Conservation (phyloP, 2,113 vertebrate genomes). For the Nymphicus hollandicus region DNA sequence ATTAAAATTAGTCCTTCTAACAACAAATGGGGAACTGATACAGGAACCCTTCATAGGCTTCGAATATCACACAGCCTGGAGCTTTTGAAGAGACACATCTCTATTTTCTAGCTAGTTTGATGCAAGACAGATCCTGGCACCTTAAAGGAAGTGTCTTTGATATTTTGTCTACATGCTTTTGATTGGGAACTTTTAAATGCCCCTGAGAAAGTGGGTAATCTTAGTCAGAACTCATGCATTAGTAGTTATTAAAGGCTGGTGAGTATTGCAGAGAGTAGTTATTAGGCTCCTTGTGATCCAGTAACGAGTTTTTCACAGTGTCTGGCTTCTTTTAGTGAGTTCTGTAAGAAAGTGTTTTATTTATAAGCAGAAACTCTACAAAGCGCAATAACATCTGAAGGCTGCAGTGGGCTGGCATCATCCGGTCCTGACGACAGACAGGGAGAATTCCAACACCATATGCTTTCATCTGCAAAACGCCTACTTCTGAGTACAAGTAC, state of each 20-base stretch:
- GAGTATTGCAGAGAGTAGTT: background rate
- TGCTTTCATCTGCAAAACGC: slow-evolving; percentile 1
- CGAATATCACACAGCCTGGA: background rate
- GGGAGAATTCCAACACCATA: slow-evolving; percentile 1
- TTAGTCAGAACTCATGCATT: background rate
- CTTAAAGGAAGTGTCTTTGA: background rate
- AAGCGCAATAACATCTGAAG: background rate
- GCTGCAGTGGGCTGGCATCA: background rate
- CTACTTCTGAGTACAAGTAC: background rate
- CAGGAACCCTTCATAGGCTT: background rate
- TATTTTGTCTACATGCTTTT: background rate
- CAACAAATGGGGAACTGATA: background rate
- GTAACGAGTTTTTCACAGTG: background rate
- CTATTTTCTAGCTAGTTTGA: background rate
- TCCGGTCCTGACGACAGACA: background rate
- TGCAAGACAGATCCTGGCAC: background rate
- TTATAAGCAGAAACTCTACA: background rate
- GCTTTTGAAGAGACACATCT: background rate
- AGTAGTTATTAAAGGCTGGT: background rate
- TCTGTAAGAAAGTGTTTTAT: background rate
- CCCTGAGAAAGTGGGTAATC: background rate
- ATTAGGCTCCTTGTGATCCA: background rate
- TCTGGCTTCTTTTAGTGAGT: background rate
- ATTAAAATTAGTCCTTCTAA: background rate
- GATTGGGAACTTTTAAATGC: background rate